Evolutionary conservation across 2,113 vertebrate genomes (phyloP).

Genomic region (Triplophysa siluroides): DNA sequence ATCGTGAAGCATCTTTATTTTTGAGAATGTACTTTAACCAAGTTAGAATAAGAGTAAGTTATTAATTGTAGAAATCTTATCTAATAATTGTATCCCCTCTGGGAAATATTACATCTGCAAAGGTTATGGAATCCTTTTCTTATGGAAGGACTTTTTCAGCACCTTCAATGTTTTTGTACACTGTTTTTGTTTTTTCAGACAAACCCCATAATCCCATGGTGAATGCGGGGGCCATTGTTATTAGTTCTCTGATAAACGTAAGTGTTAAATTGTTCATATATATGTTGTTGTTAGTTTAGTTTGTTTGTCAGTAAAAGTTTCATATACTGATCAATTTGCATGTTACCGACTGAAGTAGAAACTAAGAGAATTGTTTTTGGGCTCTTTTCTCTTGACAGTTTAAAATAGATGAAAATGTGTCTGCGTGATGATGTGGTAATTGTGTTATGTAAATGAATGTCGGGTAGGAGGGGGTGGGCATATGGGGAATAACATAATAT

Average conservation of each 20-base stretch:
- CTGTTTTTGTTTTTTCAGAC: constrained; percentile 68
- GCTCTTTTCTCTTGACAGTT: too few relatives aligned
- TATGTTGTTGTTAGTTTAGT: too few relatives aligned
- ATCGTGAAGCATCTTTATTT: too few relatives aligned
- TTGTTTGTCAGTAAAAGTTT: too few relatives aligned
- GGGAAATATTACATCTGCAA: constrained; percentile 11
- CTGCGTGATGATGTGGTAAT: neutral
- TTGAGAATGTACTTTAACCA: too few relatives aligned
- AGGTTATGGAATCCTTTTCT: neutral
- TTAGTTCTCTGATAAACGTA: constrained; percentile 88
- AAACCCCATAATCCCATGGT: constrained; percentile 92
- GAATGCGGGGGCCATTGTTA: constrained; percentile 89
- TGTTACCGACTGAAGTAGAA: neutral
- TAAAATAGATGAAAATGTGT: neutral
- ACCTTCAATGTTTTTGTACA: constrained; percentile 5
- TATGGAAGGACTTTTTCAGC: neutral
- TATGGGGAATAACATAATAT: constrained; percentile 2
- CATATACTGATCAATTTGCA: neutral
- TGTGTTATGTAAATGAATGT: constrained; percentile 15
- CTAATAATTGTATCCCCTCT: constrained; percentile 3
- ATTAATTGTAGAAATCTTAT: neutral
- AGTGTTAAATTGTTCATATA: constrained; percentile 17
- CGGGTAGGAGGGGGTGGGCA: neutral
- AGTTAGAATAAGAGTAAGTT: neutral
- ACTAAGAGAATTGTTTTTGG: neutral